A percentile compares a stretch with the other conserved stretches of the same genome.
Evolutionary conservation across 2,888 invertebrate genomes (phyloP).

Genomic region (Troilus luridus): DNA sequence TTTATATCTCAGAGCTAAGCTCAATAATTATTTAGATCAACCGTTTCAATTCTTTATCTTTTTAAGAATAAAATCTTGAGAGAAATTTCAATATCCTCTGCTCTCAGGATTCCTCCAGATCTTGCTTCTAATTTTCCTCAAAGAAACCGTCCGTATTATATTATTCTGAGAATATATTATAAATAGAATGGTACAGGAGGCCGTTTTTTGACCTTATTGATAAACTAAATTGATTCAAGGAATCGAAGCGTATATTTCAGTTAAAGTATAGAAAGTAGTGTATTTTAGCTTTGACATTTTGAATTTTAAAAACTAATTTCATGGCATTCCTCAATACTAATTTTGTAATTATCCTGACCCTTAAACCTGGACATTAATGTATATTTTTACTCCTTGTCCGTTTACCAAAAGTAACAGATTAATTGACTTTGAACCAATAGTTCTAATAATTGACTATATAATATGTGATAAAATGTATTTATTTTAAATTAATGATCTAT

Average conservation of each 20-base stretch:
- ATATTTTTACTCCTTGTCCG: no score
- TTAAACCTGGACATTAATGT: no score
- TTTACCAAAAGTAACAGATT: no score
- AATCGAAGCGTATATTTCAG: background rate
- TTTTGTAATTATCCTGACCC: no score
- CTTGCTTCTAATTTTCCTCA: background rate
- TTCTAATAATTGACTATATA: no score
- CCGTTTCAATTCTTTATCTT: background rate
- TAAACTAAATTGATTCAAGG: background rate
- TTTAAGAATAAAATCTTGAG: background rate
- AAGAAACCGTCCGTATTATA: background rate
- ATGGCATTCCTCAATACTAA: background rate
- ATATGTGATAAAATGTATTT: no score
- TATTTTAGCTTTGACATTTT: background rate
- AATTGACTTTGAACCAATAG: no score
- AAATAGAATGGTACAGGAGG: background rate
- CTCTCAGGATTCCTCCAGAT: background rate
- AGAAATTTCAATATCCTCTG: conserved; percentile 15
- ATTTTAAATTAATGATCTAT: no score
- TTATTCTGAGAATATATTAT: conserved; percentile 27
- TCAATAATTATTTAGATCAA: background rate
- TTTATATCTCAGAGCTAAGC: background rate
- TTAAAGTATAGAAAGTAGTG: background rate
- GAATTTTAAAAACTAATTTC: background rate
- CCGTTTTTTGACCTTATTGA: background rate